Conservation (phyloP, 2,113 vertebrate species). For the Pterocles gutturalis region DNA sequence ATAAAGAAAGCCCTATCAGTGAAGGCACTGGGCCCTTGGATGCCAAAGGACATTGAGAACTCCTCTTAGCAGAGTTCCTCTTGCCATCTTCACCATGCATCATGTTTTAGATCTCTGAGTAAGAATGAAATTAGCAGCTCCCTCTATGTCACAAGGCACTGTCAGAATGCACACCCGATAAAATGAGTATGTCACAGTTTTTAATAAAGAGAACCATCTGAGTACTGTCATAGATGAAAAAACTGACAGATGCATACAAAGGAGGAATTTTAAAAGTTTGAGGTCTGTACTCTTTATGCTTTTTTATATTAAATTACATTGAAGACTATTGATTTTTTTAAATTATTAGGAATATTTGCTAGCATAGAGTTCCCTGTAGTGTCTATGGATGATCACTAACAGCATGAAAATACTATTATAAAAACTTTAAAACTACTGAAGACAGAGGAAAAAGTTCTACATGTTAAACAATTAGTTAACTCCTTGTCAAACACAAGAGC, state of each 20-base stretch:
- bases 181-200: background rate
- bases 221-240: background rate
- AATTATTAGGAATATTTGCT: background rate
- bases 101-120: background rate
- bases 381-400: background rate
- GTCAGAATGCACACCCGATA: background rate
- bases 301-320: background rate
- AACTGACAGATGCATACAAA: background rate
- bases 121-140: background rate
- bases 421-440: background rate
- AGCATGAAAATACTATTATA: background rate
- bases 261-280: background rate
- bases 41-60: background rate
- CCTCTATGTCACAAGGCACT: background rate
- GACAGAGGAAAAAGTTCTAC: background rate
- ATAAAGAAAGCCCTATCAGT: background rate
- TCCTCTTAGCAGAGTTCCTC: background rate
- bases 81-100: background rate
- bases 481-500: background rate
- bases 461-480: background rate
- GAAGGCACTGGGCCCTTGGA: background rate
- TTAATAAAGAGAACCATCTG: background rate
- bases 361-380: background rate
- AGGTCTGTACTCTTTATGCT: background rate
- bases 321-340: background rate